Conservation (phyloP, 1,140 invertebrate genomes). For the Papilio xuthus region DNA sequence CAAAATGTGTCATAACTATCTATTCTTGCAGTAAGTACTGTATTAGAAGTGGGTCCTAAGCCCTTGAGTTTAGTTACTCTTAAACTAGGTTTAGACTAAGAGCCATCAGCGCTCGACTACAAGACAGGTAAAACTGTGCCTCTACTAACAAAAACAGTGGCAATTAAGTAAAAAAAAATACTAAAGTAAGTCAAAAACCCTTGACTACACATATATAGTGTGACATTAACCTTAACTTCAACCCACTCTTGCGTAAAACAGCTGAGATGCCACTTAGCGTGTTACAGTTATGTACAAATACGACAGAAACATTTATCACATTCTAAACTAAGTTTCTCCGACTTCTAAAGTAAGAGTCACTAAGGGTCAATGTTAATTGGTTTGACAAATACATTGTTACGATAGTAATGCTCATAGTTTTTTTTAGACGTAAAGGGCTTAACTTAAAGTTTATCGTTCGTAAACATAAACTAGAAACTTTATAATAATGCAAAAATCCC, state of each 20-base stretch:
- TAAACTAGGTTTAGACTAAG: no score
- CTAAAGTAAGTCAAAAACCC: no score
- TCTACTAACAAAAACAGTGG: no score
- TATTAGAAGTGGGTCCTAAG: no score
- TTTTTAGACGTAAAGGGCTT: not conserved
- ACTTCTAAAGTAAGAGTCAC: not conserved
- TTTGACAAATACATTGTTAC: not conserved
- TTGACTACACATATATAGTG: not conserved
- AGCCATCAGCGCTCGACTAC: no score
- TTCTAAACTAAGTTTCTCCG: not conserved
- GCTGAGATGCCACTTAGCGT: conserved; percentile 11
- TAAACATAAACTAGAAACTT: not conserved
- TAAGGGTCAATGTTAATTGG: not conserved
- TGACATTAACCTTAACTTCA: not conserved
- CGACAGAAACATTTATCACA: conserved; percentile 23
- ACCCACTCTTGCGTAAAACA: conserved; percentile 10
- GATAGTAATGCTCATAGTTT: no score
- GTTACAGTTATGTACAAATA: conserved; percentile 25
- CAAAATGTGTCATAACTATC: no score
- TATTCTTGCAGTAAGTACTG: no score
- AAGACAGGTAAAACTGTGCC: no score
- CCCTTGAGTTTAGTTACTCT: no score
- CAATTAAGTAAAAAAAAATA: no score
- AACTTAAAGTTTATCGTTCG: not conserved
- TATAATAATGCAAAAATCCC: not conserved